Evolutionary conservation across 2,888 invertebrate species (phyloP).

Genomic region (Standfussiana lucernea): DNA sequence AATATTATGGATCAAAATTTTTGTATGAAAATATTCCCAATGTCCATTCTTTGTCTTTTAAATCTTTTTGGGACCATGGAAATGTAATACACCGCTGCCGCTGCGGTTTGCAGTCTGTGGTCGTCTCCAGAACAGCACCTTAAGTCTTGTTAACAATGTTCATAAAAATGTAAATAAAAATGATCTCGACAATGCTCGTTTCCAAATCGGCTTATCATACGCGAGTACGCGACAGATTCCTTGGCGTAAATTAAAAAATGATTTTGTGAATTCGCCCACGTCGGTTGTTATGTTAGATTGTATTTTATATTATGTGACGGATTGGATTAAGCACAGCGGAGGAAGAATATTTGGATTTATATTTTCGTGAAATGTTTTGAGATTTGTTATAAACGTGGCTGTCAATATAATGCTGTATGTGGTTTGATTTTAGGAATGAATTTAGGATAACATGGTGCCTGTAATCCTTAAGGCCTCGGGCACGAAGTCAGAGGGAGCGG

Average conservation of each 20-base stretch:
- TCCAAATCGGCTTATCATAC: constrained; percentile 57
- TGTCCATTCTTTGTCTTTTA: too few relatives aligned
- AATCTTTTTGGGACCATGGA: too few relatives aligned
- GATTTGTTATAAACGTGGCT: background rate
- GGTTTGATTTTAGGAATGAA: too few relatives aligned
- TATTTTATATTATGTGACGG: constrained; percentile 32
- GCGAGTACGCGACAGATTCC: constrained; percentile 38
- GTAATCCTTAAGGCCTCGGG: too few relatives aligned
- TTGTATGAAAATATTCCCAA: too few relatives aligned
- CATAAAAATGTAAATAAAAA: constrained; percentile 61
- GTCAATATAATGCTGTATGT: too few relatives aligned
- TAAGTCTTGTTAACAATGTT: constrained; percentile 43
- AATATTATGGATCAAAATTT: too few relatives aligned
- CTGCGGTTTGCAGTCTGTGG: background rate
- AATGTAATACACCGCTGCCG: background rate
- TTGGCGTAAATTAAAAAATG: constrained; percentile 58
- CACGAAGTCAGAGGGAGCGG: too few relatives aligned
- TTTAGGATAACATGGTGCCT: too few relatives aligned
- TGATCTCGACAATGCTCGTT: constrained; percentile 37
- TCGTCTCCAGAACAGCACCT: background rate
- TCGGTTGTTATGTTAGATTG: constrained; percentile 25
- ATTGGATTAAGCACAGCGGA: constrained; percentile 39
- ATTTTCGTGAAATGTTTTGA: constrained; percentile 24
- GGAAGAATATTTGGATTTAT: constrained; percentile 17
- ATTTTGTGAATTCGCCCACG: constrained; percentile 22